These are phyloP conservation scores for Oenanthe melanoleuca DNA, from an alignment of 2,113 vertebrate species.

Conservation along the genomic window DNA sequence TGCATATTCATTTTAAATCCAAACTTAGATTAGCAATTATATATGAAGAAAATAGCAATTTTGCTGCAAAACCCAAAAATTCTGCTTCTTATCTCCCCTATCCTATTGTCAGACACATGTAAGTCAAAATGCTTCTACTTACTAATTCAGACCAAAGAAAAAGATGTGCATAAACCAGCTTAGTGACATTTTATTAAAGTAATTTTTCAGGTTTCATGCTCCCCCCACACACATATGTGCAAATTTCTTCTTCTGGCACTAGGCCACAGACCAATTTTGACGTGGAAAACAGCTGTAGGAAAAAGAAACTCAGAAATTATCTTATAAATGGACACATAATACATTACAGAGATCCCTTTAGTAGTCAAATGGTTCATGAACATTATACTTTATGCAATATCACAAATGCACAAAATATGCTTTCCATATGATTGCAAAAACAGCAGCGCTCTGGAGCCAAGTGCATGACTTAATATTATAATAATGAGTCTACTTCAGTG, in stretches of 20 bases:
- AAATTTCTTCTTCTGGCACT: conserved; percentile 20
- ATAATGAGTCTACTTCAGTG: conserved; percentile 55
- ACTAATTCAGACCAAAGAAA: not conserved
- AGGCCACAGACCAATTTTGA: conserved; percentile 17
- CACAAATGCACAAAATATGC: conserved; percentile 57
- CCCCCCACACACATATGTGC: not conserved
- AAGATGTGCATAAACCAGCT: not conserved
- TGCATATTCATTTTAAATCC: not conserved
- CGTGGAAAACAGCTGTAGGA: not conserved
- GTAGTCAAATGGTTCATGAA: not conserved
- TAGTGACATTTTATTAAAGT: conserved; percentile 35
- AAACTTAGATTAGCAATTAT: not conserved
- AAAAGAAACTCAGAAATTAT: conserved; percentile 11
- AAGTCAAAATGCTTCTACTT: not conserved
- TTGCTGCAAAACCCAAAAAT: not conserved
- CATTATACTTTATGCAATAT: not conserved
- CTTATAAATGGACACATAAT: conserved; percentile 16
- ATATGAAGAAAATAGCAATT: not conserved
- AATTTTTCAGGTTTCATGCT: conserved; percentile 49
- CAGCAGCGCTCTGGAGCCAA: conserved; percentile 34
- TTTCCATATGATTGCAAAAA: conserved; percentile 35
- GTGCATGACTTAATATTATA: conserved; percentile 49
- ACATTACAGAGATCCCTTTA: conserved; percentile 10
- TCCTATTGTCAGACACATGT: not conserved
- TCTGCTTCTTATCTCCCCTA: not conserved